Evolutionary conservation across 2,888 invertebrate species (phyloP), one percentile per base, ranked within the genome.

Genomic region (Drosophila rellima): DNA sequence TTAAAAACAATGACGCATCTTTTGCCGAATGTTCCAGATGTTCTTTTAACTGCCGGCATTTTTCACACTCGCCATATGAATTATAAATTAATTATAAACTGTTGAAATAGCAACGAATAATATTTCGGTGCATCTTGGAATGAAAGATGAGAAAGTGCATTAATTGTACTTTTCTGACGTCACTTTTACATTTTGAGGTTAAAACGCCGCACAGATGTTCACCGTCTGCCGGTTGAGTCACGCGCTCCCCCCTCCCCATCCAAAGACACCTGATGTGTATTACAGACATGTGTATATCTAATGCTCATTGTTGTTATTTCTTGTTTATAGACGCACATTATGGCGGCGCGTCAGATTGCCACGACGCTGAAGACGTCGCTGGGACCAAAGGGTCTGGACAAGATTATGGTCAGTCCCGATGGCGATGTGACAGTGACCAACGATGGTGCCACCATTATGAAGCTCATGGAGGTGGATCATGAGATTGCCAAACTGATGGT

Each of bases 401-500:
- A 99, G 93, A 96, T 99, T 94, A 96, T 99, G 96, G 98, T 99
- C 1, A 97, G 97, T 10, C 94, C 97, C 0, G 99, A 99, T 92
- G 99, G 99, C 29, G 99, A 99, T 84, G 96, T 99, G 1, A 98
- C 98, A 0, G 97, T 99, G 40, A 99, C 99, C 45, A 99, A 99
- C 91, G 99, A 99, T 93, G 99, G 99, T 23, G 99, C 99, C n/a
- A 99, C 99, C 1, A 99, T 99, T 89, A 94, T 99, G 80, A 98
- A 98, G 93, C 94, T 97, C 93, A 99, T 99, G 99, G 99, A 99
- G 92, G 98, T 99, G 6, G 98, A 99, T 29, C 99, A 99, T 92
- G 97, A 99, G 94, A 98, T 99, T 82, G 99, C 98, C 37, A 99
- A 99, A 92, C 94, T 99, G 52, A 96, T 99, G 95, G 99, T 99